Evolutionary conservation across 2,113 vertebrate species (phyloP).

Genomic region (Irena cyanogastra): DNA sequence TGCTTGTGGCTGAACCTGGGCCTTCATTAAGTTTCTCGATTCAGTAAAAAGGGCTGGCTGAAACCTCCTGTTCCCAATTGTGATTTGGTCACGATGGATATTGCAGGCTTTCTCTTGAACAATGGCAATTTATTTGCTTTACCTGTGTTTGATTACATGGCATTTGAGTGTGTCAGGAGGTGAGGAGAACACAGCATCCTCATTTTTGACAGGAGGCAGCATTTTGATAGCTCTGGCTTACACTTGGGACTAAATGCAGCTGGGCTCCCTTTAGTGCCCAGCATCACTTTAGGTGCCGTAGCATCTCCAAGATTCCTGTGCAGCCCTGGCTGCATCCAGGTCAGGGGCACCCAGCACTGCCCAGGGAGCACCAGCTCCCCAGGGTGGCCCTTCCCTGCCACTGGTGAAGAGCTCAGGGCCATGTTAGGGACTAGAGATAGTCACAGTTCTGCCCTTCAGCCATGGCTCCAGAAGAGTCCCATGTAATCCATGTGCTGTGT

Average conservation of each 20-base stretch:
- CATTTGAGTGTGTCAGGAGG: fast-evolving
- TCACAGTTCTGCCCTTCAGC: not conserved
- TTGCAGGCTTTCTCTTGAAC: not conserved
- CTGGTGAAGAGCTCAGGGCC: not conserved
- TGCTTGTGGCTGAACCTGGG: not conserved
- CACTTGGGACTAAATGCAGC: fast-evolving
- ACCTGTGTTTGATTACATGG: not conserved
- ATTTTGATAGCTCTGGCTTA: not conserved
- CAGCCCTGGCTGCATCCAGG: not conserved
- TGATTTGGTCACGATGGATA: not conserved
- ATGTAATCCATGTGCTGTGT: not conserved
- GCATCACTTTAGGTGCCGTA: not conserved
- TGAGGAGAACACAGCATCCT: not conserved
- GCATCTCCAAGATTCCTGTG: fast-evolving
- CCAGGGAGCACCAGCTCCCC: not conserved
- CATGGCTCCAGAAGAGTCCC: not conserved
- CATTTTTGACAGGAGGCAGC: not conserved
- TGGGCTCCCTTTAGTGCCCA: not conserved
- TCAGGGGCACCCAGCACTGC: not conserved
- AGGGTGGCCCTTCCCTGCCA: not conserved
- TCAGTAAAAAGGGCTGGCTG: not conserved
- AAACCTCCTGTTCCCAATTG: not conserved
- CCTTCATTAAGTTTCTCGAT: not conserved
- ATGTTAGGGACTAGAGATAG: fast-evolving
- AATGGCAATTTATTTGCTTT: not conserved